These are phyloP conservation scores for Sebastolobus altivelis DNA, from an alignment of 2,797 vertebrate species.

Conservation along the genomic window DNA sequence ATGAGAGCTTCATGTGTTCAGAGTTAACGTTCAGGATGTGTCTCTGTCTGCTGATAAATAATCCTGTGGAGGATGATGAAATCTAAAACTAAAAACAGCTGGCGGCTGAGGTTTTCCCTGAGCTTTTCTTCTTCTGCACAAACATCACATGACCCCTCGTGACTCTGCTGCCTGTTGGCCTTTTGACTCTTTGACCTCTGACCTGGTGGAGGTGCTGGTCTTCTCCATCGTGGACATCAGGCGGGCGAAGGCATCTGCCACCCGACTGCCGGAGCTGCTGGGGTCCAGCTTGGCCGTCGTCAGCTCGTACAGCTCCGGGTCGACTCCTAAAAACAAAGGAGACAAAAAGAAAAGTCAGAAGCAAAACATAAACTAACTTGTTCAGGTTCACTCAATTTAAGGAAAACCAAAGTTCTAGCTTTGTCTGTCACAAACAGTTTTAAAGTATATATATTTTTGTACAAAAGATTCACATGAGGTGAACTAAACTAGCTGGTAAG, in stretches of 20 bases:
- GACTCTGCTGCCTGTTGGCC: neutral
- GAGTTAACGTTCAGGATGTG: no score
- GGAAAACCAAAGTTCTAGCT: no score
- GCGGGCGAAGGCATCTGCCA: slow-evolving; percentile 94
- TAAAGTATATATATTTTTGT: neutral
- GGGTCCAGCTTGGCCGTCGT: slow-evolving; percentile 94
- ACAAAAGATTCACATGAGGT: neutral
- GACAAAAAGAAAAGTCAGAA: neutral
- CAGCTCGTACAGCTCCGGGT: slow-evolving; percentile 96
- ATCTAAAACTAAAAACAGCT: neutral
- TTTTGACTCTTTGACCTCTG: slow-evolving; percentile 15
- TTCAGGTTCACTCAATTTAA: no score
- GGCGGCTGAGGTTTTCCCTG: neutral
- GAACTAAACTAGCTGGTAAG: neutral
- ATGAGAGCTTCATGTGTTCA: no score
- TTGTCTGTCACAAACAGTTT: no score
- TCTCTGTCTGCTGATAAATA: no score
- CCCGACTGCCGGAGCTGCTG: slow-evolving; percentile 84
- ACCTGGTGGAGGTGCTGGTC: slow-evolving; percentile 97
- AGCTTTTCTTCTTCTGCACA: neutral
- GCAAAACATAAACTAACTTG: neutral
- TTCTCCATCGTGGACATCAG: slow-evolving; percentile 98
- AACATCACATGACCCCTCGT: neutral
- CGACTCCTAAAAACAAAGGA: slow-evolving; percentile 86
- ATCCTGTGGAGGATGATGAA: neutral